Evolutionary conservation across 2,113 vertebrate genomes (phyloP), one percentile per base, ranked within the genome.

Genomic region (Cariama cristata): DNA sequence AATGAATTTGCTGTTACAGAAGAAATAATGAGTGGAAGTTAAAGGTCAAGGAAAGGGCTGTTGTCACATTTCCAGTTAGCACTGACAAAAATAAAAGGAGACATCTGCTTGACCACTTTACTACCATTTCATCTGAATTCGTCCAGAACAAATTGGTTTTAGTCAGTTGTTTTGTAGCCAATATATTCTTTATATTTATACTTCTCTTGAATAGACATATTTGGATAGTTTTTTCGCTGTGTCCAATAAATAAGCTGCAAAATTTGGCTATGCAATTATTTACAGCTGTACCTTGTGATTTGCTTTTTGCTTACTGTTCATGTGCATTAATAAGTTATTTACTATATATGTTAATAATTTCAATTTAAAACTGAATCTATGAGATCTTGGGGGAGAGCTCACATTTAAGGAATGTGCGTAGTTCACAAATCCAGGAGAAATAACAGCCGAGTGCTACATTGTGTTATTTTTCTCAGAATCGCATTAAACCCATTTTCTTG

Each of bases 1-100:
- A 76, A 72, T 72, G 89, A 60, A 32, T 69, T 83, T 91, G 62
- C 89, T 86, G 45, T 76, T 89, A 67, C 85, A 86, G 77, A 50
- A 64, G 89, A 93, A 96, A 96, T 94, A 97, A 97, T 94, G 67
- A 47, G 82, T 58, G 86, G 97, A 97, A 97, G 90, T 69, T 79
- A 53, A 86, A 88, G 96, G 96, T 98, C 94, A 90, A 79, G 96
- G 95, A 47, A 89, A 90, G 75, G 91, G 86, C 60, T 88, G 20
- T 60, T 96, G 81, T 88, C 91, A 64, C 81, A n/a, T 83, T 96
- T 93, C 81, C 91, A 94, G 89, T 89, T 89, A 69, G 71, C 71
- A 35, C 62, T 83, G 72, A 88, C 69, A 68, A 30, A 89, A 95
- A 90, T 63, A 67, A 73, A 94, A 71, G 77, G 75, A 86, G 82